Evolutionary conservation across 2,888 invertebrate genomes (phyloP).

Genomic region (Cephus pulcher): DNA sequence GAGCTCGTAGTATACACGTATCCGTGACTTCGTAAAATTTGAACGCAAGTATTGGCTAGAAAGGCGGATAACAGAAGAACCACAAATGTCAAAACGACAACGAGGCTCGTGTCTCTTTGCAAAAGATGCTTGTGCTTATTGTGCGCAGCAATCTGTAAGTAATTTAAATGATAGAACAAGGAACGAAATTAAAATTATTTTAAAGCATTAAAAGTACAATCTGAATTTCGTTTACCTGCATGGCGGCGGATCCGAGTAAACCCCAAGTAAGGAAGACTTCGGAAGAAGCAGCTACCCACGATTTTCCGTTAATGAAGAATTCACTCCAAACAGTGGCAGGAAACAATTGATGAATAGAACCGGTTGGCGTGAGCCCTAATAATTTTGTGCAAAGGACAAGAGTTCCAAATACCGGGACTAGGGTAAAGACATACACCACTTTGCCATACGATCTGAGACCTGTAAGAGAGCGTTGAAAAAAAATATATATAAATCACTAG

Average conservation of each 20-base stretch:
- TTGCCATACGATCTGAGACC: conserved; percentile 86
- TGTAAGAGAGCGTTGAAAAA: conserved; percentile 37
- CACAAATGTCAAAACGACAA: conserved; percentile 79
- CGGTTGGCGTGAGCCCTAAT: conserved; percentile 78
- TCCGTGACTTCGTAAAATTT: conserved; percentile 80
- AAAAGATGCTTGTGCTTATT: conserved; percentile 77
- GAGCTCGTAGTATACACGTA: conserved; percentile 85
- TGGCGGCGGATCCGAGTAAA: conserved; percentile 81
- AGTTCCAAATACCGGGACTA: conserved; percentile 82
- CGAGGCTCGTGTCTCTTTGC: conserved; percentile 75
- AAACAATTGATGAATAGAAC: conserved; percentile 77
- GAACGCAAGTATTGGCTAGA: conserved; percentile 85
- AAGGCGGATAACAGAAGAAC: conserved; percentile 82
- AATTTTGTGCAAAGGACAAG: conserved; percentile 80
- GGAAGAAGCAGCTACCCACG: conserved; percentile 90
- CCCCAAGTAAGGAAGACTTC: conserved; percentile 93
- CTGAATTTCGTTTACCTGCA: conserved; percentile 69
- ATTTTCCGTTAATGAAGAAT: conserved; percentile 86
- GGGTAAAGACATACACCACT: conserved; percentile 83
- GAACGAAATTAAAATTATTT: background rate
- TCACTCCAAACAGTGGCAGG: conserved; percentile 86
- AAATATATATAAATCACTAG: background rate
- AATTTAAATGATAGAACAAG: background rate
- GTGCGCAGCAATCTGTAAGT: conserved; percentile 74
- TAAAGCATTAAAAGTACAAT: background rate